A percentile compares a stretch with the other conserved stretches of the same genome.
These are phyloP conservation scores for Agrotis ipsilon DNA, from an alignment of 2,888 invertebrate species.

Conservation along the genomic window DNA sequence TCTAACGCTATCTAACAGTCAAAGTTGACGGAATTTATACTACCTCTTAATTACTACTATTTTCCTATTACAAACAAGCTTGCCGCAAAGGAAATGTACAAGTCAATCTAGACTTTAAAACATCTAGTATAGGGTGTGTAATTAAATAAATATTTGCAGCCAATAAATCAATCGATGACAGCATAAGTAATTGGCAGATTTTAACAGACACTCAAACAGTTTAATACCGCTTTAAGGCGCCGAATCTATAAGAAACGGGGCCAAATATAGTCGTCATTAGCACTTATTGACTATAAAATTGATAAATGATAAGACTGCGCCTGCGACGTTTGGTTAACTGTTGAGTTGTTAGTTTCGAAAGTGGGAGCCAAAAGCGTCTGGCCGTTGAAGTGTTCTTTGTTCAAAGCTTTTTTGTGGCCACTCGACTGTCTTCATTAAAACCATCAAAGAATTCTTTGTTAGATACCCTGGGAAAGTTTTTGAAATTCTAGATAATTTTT, in stretches of 20 bases:
- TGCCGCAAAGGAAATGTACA: constrained; percentile 1
- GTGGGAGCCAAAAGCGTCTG: constrained; percentile 58
- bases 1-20: constrained; percentile 61
- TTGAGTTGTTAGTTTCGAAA: constrained; percentile 64
- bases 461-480: constrained; percentile 74
- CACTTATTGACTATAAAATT: constrained; percentile 52
- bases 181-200: constrained; percentile 39
- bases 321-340: constrained; percentile 40
- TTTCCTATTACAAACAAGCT: constrained; percentile 39
- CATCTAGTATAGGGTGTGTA: neutral
- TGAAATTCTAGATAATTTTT: constrained; percentile 66
- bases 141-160: neutral
- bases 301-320: constrained; percentile 53
- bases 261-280: constrained; percentile 41
- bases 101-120: constrained; percentile 8
- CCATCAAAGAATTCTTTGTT: constrained; percentile 75
- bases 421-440: constrained; percentile 60
- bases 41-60: constrained; percentile 41
- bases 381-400: constrained; percentile 61
- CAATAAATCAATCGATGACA: constrained; percentile 42
- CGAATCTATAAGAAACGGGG: constrained; percentile 24
- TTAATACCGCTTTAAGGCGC: constrained; percentile 14
- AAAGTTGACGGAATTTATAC: constrained; percentile 39
- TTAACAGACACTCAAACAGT: constrained; percentile 18
- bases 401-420: constrained; percentile 61